A percentile compares a stretch with the other conserved stretches of the same genome.
phyloP scores from a whole-genome alignment of 1,140 invertebrate species.

The Drosophila punjabiensis region DNA sequence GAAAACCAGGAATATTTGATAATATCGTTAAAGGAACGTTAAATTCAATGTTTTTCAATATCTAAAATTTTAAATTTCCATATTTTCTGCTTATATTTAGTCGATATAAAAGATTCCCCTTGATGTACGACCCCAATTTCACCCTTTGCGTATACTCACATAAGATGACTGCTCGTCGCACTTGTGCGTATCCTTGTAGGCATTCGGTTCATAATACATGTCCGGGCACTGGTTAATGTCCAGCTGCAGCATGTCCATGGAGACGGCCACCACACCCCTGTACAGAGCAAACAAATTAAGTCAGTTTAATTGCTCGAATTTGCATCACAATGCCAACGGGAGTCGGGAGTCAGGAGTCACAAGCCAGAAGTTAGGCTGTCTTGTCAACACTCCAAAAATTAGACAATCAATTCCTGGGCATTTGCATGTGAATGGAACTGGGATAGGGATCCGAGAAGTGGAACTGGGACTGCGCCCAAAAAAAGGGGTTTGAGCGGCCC shows the following conservation, averaged over 20 bases:
- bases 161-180: slow-evolving; percentile 96
- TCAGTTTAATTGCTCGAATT: slow-evolving; percentile 74
- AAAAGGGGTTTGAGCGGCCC: slow-evolving; percentile 66
- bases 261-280: slow-evolving; percentile 97
- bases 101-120: no score
- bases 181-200: slow-evolving; percentile 97
- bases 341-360: slow-evolving; percentile 30
- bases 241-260: slow-evolving; percentile 95
- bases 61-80: no score
- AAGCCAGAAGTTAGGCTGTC: slow-evolving; percentile 68
- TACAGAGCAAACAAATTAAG: slow-evolving; percentile 77
- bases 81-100: no score
- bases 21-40: no score
- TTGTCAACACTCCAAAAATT: slow-evolving; percentile 79
- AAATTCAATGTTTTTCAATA: no score
- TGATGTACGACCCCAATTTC: not conserved
- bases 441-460: slow-evolving; percentile 19
- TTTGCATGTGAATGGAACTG: slow-evolving; percentile 67
- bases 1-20: no score
- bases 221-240: slow-evolving; percentile 98
- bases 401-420: slow-evolving; percentile 66
- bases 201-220: slow-evolving; percentile 95
- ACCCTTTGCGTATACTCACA: slow-evolving; percentile 88
- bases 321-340: slow-evolving; percentile 62
- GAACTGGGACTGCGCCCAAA: slow-evolving; percentile 46